These are phyloP conservation scores for Ameiurus melas DNA, from an alignment of 2,113 vertebrate genomes.

Conservation along the genomic window DNA sequence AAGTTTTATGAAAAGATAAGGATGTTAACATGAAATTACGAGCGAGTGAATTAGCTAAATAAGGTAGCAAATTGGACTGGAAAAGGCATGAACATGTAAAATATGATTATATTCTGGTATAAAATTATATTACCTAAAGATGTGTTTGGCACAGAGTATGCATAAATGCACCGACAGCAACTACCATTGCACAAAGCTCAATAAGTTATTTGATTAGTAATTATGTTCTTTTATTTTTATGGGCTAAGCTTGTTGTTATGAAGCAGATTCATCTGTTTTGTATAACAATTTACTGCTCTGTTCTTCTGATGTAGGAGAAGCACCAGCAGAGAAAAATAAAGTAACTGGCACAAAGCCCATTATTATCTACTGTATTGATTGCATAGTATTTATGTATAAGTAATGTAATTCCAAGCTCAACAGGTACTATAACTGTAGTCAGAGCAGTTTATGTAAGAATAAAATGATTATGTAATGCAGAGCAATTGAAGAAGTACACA, in stretches of 20 bases:
- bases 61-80: not conserved
- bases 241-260: not conserved
- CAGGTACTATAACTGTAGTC: not conserved
- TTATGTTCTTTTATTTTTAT: not conserved
- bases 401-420: too few relatives aligned
- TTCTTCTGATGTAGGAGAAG: not conserved
- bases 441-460: too few relatives aligned
- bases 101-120: not conserved
- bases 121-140: not conserved
- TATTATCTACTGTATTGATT: not conserved
- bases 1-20: not conserved
- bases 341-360: not conserved
- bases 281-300: not conserved
- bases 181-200: not conserved
- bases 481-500: too few relatives aligned
- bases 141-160: not conserved
- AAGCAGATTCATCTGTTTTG: not conserved
- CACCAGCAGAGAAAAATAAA: not conserved
- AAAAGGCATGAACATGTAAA: not conserved
- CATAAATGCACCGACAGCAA: not conserved
- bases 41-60: not conserved
- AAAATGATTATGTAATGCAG: too few relatives aligned
- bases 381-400: not conserved
- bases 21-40: not conserved
- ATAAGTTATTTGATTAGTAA: not conserved